Conservation (phyloP, 2,888 invertebrate species). For the Axea sp. region DNA sequence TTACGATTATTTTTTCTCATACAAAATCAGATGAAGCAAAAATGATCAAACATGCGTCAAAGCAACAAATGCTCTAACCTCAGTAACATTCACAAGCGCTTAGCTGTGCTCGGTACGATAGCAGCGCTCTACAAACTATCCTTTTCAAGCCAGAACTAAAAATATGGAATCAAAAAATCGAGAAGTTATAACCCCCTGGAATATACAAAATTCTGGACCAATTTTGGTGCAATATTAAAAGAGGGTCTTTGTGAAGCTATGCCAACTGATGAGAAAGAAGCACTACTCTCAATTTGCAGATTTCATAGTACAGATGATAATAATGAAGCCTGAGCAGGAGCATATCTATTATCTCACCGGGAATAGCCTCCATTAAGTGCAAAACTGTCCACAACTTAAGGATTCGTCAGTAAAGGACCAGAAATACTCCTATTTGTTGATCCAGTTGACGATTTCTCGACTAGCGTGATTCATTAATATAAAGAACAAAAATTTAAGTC, state of each 20-base stretch:
- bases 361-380: conserved; percentile 13
- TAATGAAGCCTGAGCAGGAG: conserved; percentile 22
- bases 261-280: conserved; percentile 15
- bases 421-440: conserved; percentile 27
- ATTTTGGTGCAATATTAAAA: conserved; percentile 30
- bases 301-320: conserved; percentile 16
- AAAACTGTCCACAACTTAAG: conserved; percentile 31
- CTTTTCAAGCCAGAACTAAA: too few species aligned
- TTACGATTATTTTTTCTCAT: too few species aligned
- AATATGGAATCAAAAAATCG: too few species aligned
- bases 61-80: too few species aligned
- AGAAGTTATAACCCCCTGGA: too few species aligned
- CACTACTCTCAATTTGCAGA: conserved; percentile 12
- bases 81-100: too few species aligned
- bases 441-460: conserved; percentile 38
- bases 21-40: too few species aligned
- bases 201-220: conserved; percentile 24
- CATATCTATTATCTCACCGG: conserved; percentile 33
- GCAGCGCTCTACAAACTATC: too few species aligned
- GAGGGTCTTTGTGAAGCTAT: conserved; percentile 27
- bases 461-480: conserved; percentile 26
- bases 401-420: conserved; percentile 27
- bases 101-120: too few species aligned
- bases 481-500: conserved; percentile 26
- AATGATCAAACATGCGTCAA: too few species aligned